Evolutionary conservation across 2,113 vertebrate species (phyloP).

Genomic region (Stigmatopora nigra): DNA sequence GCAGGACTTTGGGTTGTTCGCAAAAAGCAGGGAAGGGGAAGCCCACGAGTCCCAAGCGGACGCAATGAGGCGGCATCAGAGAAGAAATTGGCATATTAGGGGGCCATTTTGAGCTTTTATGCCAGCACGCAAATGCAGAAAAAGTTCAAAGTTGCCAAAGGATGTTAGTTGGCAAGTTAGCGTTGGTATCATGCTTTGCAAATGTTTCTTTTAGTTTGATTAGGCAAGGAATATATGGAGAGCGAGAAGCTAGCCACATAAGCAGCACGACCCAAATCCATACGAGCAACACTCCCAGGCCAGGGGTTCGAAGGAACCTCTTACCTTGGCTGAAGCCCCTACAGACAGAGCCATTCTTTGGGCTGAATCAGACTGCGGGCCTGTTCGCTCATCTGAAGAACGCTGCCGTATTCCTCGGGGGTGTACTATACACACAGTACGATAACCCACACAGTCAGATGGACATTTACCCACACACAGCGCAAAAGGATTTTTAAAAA

Average conservation of each 20-base stretch:
- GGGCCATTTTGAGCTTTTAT: too few relatives aligned
- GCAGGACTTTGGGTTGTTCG: not conserved
- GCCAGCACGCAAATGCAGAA: too few relatives aligned
- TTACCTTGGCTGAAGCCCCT: conserved; percentile 75
- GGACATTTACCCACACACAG: conserved; percentile 3
- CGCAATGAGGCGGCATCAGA: too few relatives aligned
- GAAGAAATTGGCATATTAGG: too few relatives aligned
- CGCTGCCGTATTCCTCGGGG: conserved; percentile 88
- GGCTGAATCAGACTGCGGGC: conserved; percentile 91
- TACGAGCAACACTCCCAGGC: not conserved
- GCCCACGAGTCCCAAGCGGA: conserved; percentile 25
- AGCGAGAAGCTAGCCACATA: conserved; percentile 12
- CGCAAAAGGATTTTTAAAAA: not conserved
- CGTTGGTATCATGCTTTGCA: too few relatives aligned
- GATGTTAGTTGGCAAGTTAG: too few relatives aligned
- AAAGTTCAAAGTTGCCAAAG: too few relatives aligned
- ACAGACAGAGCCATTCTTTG: conserved; percentile 99
- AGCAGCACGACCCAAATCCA: not conserved
- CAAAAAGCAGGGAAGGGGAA: not conserved
- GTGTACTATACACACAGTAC: conserved; percentile 83
- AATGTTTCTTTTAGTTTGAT: too few relatives aligned
- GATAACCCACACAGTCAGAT: conserved; percentile 63
- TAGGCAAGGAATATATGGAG: not conserved
- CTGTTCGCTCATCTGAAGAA: conserved; percentile 91
- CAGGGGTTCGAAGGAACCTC: conserved; percentile 34